These are phyloP conservation scores for Orchesella cincta DNA, from an alignment of 1,140 invertebrate genomes.

Conservation along the genomic window DNA sequence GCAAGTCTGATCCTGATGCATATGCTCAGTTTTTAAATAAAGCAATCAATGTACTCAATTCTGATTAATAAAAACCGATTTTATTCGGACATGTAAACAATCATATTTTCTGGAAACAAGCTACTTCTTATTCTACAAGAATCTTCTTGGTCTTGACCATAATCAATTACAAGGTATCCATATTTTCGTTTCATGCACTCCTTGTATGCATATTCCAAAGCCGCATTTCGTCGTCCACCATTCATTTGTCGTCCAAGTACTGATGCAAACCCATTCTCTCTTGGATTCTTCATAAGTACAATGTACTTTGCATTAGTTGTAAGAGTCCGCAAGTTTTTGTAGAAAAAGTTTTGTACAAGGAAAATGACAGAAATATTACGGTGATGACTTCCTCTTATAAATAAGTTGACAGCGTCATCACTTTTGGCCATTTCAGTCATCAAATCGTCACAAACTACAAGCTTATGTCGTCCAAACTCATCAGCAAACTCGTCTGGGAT, in stretches of 20 bases:
- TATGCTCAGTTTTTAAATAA: too few relatives aligned
- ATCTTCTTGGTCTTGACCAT: not conserved
- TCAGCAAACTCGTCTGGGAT: not conserved
- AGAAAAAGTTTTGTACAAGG: slow-evolving; percentile 8
- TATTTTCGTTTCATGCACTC: not conserved
- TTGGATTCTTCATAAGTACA: not conserved
- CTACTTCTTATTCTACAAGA: not conserved
- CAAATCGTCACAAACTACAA: not conserved
- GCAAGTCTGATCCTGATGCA: too few relatives aligned
- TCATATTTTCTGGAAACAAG: slow-evolving; percentile 22
- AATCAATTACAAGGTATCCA: slow-evolving; percentile 21
- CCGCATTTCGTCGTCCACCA: not conserved
- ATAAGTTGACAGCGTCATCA: not conserved
- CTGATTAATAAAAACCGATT: too few relatives aligned
- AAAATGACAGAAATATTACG: not conserved
- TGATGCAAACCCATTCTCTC: not conserved
- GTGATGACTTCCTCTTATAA: not conserved
- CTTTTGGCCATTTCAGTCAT: not conserved
- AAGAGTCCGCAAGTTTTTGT: not conserved
- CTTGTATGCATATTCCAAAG: not conserved
- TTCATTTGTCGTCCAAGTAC: slow-evolving; percentile 11
- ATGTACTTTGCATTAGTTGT: not conserved
- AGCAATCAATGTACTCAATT: too few relatives aligned
- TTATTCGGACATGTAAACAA: slow-evolving; percentile 3
- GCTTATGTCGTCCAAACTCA: not conserved